Percentiles rank a stretch among this genome's conserved stretches.
These are phyloP conservation scores for Odontophorus gujanensis DNA, from an alignment of 2,113 vertebrate species.

Conservation along the genomic window DNA sequence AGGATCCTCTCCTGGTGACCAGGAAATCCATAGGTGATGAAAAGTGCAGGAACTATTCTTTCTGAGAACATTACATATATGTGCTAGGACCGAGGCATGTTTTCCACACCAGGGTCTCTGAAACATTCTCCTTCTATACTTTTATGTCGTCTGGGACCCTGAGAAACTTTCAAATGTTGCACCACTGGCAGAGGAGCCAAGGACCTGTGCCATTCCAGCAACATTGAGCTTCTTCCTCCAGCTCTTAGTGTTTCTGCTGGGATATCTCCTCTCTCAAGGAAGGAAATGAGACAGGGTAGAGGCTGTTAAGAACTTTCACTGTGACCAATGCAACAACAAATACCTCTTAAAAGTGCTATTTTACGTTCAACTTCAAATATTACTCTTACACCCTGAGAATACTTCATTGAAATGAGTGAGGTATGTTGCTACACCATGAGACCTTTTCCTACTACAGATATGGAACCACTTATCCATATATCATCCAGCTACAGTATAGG, in stretches of 20 bases:
- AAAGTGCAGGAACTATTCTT: not conserved
- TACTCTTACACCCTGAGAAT: not conserved
- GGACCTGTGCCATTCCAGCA: not conserved
- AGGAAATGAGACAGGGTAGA: too few relatives aligned
- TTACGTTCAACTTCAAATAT: not conserved
- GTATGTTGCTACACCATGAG: fast-evolving
- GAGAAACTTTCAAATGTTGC: not conserved
- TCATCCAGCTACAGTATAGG: not conserved
- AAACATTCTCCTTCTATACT: not conserved
- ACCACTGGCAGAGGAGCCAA: not conserved
- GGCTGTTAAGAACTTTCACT: not conserved
- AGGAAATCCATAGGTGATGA: not conserved
- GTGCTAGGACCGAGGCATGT: not conserved
- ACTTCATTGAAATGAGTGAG: not conserved
- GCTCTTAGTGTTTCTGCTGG: not conserved
- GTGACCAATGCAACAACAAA: not conserved
- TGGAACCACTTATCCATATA: not conserved
- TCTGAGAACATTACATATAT: not conserved
- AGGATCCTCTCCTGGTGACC: not conserved
- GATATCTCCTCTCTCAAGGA: not conserved
- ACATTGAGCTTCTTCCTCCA: not conserved
- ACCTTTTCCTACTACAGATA: not conserved
- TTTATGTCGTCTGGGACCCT: not conserved
- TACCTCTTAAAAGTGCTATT: not conserved
- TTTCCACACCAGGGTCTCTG: not conserved